A percentile compares a stretch with the other conserved stretches of the same genome.
These are phyloP conservation scores for Toxotes jaculatrix DNA, from an alignment of 2,113 vertebrate species.

Conservation along the genomic window DNA sequence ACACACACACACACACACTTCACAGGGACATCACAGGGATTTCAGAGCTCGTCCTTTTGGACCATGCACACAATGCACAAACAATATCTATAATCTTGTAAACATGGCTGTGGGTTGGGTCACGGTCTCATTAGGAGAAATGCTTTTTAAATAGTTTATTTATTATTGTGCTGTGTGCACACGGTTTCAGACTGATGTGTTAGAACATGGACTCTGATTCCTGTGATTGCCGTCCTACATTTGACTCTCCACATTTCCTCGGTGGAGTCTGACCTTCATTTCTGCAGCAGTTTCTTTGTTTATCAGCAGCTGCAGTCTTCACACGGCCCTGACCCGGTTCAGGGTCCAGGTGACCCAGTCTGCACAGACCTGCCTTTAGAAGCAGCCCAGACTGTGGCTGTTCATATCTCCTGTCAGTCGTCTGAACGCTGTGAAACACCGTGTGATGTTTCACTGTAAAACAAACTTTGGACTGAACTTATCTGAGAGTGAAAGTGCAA, in stretches of 20 bases:
- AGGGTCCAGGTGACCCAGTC: neutral
- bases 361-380: too few species aligned
- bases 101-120: too few species aligned
- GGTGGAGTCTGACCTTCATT: neutral
- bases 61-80: too few species aligned
- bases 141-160: too few species aligned
- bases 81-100: too few species aligned
- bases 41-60: too few species aligned
- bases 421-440: conserved; percentile 2
- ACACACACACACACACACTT: too few species aligned
- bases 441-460: neutral
- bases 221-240: neutral
- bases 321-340: conserved; percentile 37
- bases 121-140: too few species aligned
- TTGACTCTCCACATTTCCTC: neutral
- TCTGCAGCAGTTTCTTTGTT: neutral
- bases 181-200: neutral
- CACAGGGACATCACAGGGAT: too few species aligned
- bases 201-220: neutral
- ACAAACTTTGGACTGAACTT: conserved; percentile 16
- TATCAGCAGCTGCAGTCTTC: conserved; percentile 41
- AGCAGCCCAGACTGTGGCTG: too few species aligned
- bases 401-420: neutral
- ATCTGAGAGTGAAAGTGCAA: neutral
- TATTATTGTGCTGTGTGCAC: too few species aligned